phyloP scores from a whole-genome alignment of 2,888 invertebrate genomes.

The Drosophila affinis region DNA sequence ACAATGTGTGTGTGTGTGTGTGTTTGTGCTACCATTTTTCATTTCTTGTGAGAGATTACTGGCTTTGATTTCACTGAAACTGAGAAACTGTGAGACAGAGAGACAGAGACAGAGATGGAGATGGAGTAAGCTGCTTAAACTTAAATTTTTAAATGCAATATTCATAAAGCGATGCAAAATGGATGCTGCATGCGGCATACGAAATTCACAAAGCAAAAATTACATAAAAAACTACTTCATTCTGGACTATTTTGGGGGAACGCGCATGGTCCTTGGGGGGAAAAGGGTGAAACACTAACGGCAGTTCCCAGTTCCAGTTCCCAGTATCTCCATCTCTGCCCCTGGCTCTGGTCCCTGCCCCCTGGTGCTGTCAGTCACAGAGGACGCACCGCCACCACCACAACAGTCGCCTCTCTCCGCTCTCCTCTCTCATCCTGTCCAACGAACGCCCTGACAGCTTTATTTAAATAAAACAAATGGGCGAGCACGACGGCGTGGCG shows the following conservation, averaged over 20 bases:
- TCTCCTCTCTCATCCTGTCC: slow-evolving; percentile 21
- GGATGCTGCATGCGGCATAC: not conserved
- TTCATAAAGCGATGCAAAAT: slow-evolving; percentile 2
- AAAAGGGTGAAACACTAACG: slow-evolving; percentile 11
- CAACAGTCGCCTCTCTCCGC: not conserved
- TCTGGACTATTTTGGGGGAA: slow-evolving; percentile 43
- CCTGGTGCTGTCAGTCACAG: slow-evolving; percentile 67
- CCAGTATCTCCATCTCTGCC: not conserved
- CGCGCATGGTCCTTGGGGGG: slow-evolving; percentile 29
- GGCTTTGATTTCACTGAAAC: slow-evolving; percentile 10
- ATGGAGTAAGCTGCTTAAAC: not conserved
- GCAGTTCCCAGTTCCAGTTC: not conserved
- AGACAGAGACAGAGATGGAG: not conserved
- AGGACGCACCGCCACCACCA: slow-evolving; percentile 12
- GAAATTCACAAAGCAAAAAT: slow-evolving; percentile 41
- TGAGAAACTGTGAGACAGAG: too few relatives aligned
- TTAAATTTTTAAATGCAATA: not conserved
- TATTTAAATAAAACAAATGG: slow-evolving; percentile 68
- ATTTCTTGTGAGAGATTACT: slow-evolving; percentile 10
- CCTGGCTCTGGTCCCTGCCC: not conserved
- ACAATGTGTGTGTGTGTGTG: not conserved
- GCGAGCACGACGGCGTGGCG: slow-evolving; percentile 34
- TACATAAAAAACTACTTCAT: slow-evolving; percentile 51
- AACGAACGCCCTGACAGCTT: slow-evolving; percentile 64
- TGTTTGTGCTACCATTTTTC: slow-evolving; percentile 12